Base-by-base conservation (phyloP, 2,888 invertebrate genomes). In the Lepetodrilus schrolli region DNA sequence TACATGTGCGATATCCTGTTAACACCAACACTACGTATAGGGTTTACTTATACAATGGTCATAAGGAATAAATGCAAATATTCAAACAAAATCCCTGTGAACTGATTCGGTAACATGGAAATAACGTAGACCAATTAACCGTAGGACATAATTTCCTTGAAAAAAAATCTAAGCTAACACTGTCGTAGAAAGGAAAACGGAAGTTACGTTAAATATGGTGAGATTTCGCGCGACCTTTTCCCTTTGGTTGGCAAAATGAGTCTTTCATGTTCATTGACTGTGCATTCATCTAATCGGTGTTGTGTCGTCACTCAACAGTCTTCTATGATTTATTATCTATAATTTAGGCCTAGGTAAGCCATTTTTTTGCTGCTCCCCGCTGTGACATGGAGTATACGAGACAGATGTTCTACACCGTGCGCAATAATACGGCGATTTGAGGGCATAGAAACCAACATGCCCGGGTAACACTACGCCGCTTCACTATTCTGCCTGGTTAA, bases 391-490 rank as follows among this genome's bases (percentile, higher is more conserved):
- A 34, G 58, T 17, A 58, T 30, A 26, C 13, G 13, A 30, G 58
- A 30, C 58, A 58, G 58, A 58, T 58, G 58, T 34, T 10, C 26
- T 30, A 17, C 26, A 17, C 30, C 26, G 26, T 17, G 26, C 58
- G 21, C 58, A 58, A 34, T 58, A 58, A 58, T 58, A 58, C 34
- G 30, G 26, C 58, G 58, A 58, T 58, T 58, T 58, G 30, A 30
- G 30, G 30, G 58, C 58, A 58, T 58, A 30, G 58, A 58, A 23
- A 58, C 17, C 43, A 4, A 8, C 43, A 43, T 43, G 43, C 43
- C n/a, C 17, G 17, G n/a, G 43, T 43, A 43, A 43, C 17, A 17
- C 43, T 43, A 43, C 13, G n/a, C 43, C 43, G 43, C 17, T 17
- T 43, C 43, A 7, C 13, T 17, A 43, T 43, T 43, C 43, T 17